These are phyloP conservation scores for Wiebesia pumilae DNA, from an alignment of 1,140 invertebrate genomes.

Conservation along the genomic window DNA sequence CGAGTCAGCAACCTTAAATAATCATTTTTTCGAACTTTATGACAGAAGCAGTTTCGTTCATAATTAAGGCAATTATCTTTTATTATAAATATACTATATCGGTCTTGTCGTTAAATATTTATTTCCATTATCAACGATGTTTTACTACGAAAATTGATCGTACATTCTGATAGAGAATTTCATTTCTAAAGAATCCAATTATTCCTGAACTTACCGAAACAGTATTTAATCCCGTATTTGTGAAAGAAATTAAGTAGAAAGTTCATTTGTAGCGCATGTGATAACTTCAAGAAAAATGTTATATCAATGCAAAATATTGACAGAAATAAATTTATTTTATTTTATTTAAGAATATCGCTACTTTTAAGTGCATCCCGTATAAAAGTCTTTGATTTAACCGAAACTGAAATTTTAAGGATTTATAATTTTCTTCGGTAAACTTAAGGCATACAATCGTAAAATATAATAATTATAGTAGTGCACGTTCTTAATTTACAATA, in stretches of 20 bases:
- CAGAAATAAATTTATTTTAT: neutral
- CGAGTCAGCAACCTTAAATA: neutral
- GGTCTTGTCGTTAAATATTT: no score
- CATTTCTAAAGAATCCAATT: neutral
- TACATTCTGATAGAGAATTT: no score
- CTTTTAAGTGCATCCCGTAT: neutral
- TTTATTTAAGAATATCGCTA: neutral
- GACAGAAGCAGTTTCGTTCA: no score
- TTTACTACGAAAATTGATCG: no score
- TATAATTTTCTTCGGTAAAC: no score
- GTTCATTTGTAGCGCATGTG: neutral
- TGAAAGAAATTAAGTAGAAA: neutral
- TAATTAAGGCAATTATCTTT: no score
- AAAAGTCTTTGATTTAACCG: neutral
- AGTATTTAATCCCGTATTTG: neutral
- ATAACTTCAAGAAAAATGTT: neutral
- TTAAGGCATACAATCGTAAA: no score
- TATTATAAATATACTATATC: no score
- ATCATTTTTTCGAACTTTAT: neutral
- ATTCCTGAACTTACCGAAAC: neutral
- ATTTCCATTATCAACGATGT: no score
- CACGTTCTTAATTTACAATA: no score
- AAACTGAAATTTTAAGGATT: no score
- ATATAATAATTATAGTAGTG: no score
- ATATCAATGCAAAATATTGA: neutral